Evolutionary conservation across 1,140 invertebrate genomes (phyloP), one percentile per base, ranked within the genome.

Genomic region (Aleiodes sp.): DNA sequence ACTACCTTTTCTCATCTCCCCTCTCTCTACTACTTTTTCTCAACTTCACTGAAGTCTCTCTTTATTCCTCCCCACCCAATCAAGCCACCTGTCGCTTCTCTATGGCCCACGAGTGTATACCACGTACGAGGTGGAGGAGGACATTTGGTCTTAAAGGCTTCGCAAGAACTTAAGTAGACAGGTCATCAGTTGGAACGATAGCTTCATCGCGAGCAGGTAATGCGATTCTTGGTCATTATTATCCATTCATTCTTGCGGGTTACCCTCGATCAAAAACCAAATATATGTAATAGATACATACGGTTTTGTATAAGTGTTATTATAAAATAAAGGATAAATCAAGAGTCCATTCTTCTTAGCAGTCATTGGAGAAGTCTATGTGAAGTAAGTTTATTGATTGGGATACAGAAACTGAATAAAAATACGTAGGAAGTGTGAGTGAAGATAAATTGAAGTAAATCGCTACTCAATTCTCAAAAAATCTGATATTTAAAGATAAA

Each of bases 111-210:
- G 24, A 65, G 63, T 64, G 21, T 70, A 68, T 60, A 56, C 33
- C 19, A 59, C 19, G 26, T 33, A 60, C 39, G 46, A 74, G 69
- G 64, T 73, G 74, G 71, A 75, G 76, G 78, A 75, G 73, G 76
- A 77, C 76, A 26, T 78, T 81, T 64, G 73, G 75, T 75, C 74
- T 80, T 80, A 80, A 78, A 78, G 79, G 80, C 80, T 82, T 78
- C 77, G 74, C 76, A 28, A 67, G 76, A 75, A 83, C 79, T 76
- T 80, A 83, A 84, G 82, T 82, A 81, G 82, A 84, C 83, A 80
- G 80, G 80, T 84, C 82, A 86, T 85, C 82, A 86, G 82, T 84
- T 82, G 79, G 78, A 80, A 75, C 80, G 84, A 84, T 78, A 84
- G 83, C 83, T 84, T 83, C 78, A 80, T 84, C 82, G 82, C 80